Percentiles rank a stretch among this genome's conserved stretches.
Evolutionary conservation across 2,888 invertebrate species (phyloP).

Genomic region (Coelinius sp.): DNA sequence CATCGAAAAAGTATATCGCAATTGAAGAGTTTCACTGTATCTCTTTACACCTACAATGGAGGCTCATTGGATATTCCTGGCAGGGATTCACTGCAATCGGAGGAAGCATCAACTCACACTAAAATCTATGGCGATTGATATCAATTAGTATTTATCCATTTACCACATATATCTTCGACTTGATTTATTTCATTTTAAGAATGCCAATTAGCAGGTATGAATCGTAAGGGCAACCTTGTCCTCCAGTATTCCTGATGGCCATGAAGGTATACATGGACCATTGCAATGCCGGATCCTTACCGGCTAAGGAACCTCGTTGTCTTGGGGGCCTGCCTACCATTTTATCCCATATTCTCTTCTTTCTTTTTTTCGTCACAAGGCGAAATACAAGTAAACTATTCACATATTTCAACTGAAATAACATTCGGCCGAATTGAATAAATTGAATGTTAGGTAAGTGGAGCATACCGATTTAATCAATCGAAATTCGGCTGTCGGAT

Average conservation of each 20-base stretch:
- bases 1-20: neutral
- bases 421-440: neutral
- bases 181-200: constrained; percentile 7
- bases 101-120: neutral
- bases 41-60: neutral
- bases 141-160: neutral
- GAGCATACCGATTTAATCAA: neutral
- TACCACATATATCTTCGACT: neutral
- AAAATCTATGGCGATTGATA: neutral
- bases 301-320: constrained; percentile 5
- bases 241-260: constrained; percentile 47
- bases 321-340: neutral
- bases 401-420: neutral
- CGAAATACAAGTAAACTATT: neutral
- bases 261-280: constrained; percentile 35
- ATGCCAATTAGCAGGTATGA: constrained; percentile 32
- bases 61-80: constrained; percentile 1
- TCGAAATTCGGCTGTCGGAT: neutral
- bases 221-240: constrained; percentile 40
- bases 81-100: neutral
- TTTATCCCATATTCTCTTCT: constrained; percentile 6
- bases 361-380: neutral
- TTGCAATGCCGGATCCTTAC: constrained; percentile 44
- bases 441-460: neutral
- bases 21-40: neutral